Percentiles rank a stretch among this genome's conserved stretches.
Conservation (phyloP, 2,888 invertebrate genomes). For the Caenorhabditis sp. region DNA sequence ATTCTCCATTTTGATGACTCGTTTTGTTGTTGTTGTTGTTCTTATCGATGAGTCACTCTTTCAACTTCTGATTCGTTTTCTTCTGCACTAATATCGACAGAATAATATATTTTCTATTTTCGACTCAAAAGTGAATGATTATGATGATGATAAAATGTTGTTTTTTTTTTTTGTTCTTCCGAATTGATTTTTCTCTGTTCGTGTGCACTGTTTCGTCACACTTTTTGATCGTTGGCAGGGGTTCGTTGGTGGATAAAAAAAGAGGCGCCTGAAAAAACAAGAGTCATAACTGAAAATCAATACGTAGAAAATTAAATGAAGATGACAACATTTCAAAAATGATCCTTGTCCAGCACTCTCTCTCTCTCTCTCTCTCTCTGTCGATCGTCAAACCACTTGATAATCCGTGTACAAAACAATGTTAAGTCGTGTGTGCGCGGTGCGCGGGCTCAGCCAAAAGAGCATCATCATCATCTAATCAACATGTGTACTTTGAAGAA, state of each 20-base stretch:
- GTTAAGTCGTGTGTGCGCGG: constrained; percentile 42
- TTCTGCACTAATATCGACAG: constrained; percentile 46
- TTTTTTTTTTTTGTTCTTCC: not conserved
- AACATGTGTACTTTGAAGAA: not conserved
- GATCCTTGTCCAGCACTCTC: not conserved
- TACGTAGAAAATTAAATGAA: not conserved
- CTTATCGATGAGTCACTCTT: not conserved
- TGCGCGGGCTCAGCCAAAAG: constrained; percentile 13
- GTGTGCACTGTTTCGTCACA: constrained; percentile 46
- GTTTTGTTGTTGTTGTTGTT: no score
- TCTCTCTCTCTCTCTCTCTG: not conserved
- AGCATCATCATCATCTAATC: constrained; percentile 11
- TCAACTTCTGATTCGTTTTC: not conserved
- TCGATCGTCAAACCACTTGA: constrained; percentile 35
- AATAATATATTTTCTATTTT: constrained; percentile 6
- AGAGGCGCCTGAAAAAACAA: constrained; percentile 33
- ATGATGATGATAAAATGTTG: not conserved
- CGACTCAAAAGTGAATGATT: no score
- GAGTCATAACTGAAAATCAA: not conserved
- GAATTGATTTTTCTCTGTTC: constrained; percentile 18
- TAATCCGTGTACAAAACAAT: constrained; percentile 50
- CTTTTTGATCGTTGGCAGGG: constrained; percentile 8
- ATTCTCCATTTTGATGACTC: not conserved
- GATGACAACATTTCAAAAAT: not conserved
- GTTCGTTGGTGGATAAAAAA: constrained; percentile 7